Evolutionary conservation across 2,888 invertebrate genomes (phyloP).

Genomic region (Schizotus pectinicornis): DNA sequence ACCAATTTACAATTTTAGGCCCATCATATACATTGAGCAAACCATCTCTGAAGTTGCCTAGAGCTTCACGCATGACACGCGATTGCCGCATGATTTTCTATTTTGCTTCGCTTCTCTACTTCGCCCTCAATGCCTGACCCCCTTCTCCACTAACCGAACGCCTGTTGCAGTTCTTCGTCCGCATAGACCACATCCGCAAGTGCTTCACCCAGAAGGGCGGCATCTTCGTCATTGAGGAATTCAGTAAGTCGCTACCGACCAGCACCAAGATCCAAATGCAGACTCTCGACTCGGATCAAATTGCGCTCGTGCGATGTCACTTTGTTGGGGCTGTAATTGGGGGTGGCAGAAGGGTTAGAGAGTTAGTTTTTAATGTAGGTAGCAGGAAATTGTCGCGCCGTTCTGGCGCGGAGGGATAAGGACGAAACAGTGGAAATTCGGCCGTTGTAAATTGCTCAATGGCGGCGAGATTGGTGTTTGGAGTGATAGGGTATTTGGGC

Average conservation of each 20-base stretch:
- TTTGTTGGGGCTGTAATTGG: too few relatives aligned
- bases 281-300: too few relatives aligned
- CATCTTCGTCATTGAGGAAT: slow-evolving; percentile 99
- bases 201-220: slow-evolving; percentile 99
- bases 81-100: slow-evolving; percentile 29
- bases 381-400: background rate
- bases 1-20: slow-evolving; percentile 45
- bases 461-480: too few relatives aligned
- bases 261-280: too few relatives aligned
- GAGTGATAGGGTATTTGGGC: too few relatives aligned
- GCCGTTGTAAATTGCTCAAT: too few relatives aligned
- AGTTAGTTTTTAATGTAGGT: background rate
- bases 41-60: slow-evolving; percentile 67
- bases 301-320: too few relatives aligned
- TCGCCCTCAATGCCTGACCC: slow-evolving; percentile 2
- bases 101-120: slow-evolving; percentile 26
- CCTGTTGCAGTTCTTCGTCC: slow-evolving; percentile 96
- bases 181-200: slow-evolving; percentile 98
- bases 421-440: background rate
- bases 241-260: slow-evolving; percentile 99
- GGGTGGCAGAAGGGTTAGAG: too few relatives aligned
- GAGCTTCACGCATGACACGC: slow-evolving; percentile 54
- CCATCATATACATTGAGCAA: slow-evolving; percentile 56
- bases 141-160: slow-evolving; percentile 29
- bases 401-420: background rate